Conservation (phyloP, 2,797 vertebrate species). For the Rhincodon typus region DNA sequence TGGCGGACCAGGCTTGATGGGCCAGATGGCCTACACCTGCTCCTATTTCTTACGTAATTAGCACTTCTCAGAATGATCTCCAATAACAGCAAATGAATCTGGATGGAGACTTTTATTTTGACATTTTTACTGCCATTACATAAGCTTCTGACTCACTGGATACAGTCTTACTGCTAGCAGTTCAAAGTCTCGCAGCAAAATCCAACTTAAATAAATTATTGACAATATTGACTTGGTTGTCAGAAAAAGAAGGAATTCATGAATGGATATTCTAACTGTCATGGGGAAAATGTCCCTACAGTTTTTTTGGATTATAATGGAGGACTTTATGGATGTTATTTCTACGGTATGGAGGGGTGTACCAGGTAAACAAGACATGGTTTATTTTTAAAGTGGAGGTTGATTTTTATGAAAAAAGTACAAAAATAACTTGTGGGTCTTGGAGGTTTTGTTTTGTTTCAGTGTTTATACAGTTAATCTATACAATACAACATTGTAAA, state of each 20-base stretch:
- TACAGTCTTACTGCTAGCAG: background rate
- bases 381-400: background rate
- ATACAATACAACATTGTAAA: background rate
- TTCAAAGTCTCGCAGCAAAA: background rate
- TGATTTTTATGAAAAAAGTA: too few relatives aligned
- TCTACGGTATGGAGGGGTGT: background rate
- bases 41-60: too few relatives aligned
- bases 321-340: background rate
- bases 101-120: constrained; percentile 29
- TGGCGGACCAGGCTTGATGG: too few relatives aligned
- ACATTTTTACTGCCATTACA: background rate
- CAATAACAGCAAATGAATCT: background rate
- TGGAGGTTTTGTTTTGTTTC: background rate
- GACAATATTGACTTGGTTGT: background rate
- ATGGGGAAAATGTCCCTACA: background rate
- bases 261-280: background rate
- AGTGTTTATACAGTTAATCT: background rate
- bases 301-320: constrained; percentile 10
- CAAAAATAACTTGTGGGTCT: background rate
- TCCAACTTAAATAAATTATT: background rate
- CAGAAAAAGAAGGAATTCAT: background rate
- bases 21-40: too few relatives aligned
- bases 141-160: background rate
- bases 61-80: background rate
- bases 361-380: background rate